These are phyloP conservation scores for Vombatus ursinus DNA, from an alignment of 2,113 vertebrate species.

Conservation along the genomic window DNA sequence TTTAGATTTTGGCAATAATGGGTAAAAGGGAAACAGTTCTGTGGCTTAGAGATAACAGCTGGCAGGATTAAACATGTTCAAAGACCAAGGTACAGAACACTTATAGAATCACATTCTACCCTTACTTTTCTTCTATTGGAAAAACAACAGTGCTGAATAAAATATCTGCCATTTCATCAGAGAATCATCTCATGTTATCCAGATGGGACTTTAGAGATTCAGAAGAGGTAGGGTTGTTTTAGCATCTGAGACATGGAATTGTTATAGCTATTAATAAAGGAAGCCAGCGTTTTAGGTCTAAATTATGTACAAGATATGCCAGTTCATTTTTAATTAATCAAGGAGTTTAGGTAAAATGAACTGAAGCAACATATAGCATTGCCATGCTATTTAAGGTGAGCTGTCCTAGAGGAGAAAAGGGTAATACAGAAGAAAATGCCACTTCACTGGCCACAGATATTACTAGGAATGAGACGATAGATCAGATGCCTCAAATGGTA, in stretches of 20 bases:
- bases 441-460: background rate
- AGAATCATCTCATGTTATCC: background rate
- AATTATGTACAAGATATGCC: background rate
- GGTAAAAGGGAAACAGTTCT: background rate
- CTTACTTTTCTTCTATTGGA: background rate
- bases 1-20: background rate
- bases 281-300: background rate
- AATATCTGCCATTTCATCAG: background rate
- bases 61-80: background rate
- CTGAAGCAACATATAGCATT: background rate
- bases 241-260: background rate
- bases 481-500: background rate
- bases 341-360: background rate
- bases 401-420: background rate
- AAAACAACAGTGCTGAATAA: background rate
- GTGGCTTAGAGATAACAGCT: background rate
- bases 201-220: background rate
- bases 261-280: background rate
- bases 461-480: background rate
- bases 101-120: background rate
- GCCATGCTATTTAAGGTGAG: background rate
- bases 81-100: background rate
- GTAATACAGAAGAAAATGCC: background rate
- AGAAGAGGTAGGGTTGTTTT: background rate
- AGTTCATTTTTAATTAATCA: slow-evolving; percentile 17